A percentile compares a stretch with the other conserved stretches of the same genome.
These are phyloP conservation scores for Vireo griseus DNA, from an alignment of 2,797 vertebrate genomes.

Conservation along the genomic window DNA sequence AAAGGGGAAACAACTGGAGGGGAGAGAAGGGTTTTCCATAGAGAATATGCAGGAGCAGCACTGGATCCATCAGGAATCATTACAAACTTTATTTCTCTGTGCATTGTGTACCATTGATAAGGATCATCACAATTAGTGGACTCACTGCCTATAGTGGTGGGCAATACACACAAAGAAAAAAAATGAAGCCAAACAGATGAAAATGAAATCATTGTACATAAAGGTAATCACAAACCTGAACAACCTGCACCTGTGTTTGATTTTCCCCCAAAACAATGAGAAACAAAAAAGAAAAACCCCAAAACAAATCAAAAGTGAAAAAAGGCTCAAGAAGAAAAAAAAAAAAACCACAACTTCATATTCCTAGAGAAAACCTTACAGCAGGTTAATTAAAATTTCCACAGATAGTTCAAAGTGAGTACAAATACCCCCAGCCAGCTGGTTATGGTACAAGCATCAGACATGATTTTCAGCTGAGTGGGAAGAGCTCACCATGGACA, in stretches of 20 bases:
- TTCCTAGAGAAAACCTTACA: slow-evolving; percentile 49
- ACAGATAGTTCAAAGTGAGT: slow-evolving; percentile 45
- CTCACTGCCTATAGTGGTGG: slow-evolving; percentile 85
- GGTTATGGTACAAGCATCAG: neutral
- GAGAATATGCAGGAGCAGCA: slow-evolving; percentile 67
- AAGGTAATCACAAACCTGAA: slow-evolving; percentile 63
- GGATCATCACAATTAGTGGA: slow-evolving; percentile 90
- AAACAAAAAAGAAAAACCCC: slow-evolving; percentile 36
- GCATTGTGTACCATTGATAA: slow-evolving; percentile 88
- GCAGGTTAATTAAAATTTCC: slow-evolving; percentile 34
- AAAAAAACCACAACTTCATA: neutral
- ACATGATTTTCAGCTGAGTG: neutral
- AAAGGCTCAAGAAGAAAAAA: neutral
- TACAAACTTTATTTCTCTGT: slow-evolving; percentile 97
- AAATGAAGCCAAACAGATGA: slow-evolving; percentile 71
- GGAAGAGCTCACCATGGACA: neutral
- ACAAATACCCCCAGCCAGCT: neutral
- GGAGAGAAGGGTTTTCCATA: slow-evolving; percentile 53
- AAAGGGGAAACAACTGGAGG: slow-evolving; percentile 33
- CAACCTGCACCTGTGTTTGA: slow-evolving; percentile 51
- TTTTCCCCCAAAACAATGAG: slow-evolving; percentile 27
- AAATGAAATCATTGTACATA: slow-evolving; percentile 72
- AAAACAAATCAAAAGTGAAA: slow-evolving; percentile 35
- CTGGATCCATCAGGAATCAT: slow-evolving; percentile 87
- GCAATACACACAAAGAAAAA: slow-evolving; percentile 80